These are phyloP conservation scores for Tenthredo livida DNA, from an alignment of 2,888 invertebrate genomes.

Conservation along the genomic window DNA sequence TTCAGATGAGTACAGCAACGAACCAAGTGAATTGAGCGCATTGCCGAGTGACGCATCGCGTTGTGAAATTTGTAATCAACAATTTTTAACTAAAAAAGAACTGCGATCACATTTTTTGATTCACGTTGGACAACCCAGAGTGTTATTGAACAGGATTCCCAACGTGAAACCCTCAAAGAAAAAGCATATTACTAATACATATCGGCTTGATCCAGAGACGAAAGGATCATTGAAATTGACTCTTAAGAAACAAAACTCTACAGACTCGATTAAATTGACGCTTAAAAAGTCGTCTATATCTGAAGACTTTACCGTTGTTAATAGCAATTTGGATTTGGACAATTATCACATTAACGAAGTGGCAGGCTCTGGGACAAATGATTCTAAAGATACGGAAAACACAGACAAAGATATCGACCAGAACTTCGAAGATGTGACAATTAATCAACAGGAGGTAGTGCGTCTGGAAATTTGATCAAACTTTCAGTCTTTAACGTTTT, in stretches of 20 bases:
- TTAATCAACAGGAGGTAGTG: constrained; percentile 72
- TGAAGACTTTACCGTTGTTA: constrained; percentile 72
- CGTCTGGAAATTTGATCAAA: neutral
- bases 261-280: constrained; percentile 70
- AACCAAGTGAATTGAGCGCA: neutral
- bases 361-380: constrained; percentile 72
- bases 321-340: constrained; percentile 65
- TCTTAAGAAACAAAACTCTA: constrained; percentile 69
- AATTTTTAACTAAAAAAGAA: constrained; percentile 71
- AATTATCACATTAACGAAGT: constrained; percentile 65
- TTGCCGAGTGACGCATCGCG: constrained; percentile 60
- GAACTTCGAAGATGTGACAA: constrained; percentile 73
- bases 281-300: constrained; percentile 72
- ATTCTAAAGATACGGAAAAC: constrained; percentile 68
- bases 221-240: constrained; percentile 73
- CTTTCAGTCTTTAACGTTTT: too few relatives aligned
- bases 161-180: constrained; percentile 65
- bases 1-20: constrained; percentile 64
- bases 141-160: constrained; percentile 71
- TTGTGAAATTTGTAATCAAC: constrained; percentile 73
- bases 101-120: constrained; percentile 69
- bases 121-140: constrained; percentile 72
- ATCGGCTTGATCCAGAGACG: constrained; percentile 71
- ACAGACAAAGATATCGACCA: constrained; percentile 67
- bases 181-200: constrained; percentile 65